Evolutionary conservation across 1,140 invertebrate species (phyloP), one percentile per base, ranked within the genome.

Genomic region (Macrotrachela quadricornifera): DNA sequence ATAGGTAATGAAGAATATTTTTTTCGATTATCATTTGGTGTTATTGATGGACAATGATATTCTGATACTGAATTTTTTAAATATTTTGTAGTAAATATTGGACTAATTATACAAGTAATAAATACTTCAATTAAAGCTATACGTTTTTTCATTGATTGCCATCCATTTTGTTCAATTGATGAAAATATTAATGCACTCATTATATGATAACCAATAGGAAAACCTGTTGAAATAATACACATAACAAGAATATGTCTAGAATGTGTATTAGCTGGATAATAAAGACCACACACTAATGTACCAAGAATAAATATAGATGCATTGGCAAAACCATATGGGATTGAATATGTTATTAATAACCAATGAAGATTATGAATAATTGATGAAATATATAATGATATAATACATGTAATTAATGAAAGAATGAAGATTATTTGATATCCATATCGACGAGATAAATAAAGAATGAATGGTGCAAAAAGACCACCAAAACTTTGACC

Each of bases 291-390:
- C 0, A 53, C 36, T 42, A 53, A 40, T 15, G 44, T 53, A 36
- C 45, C 51, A 16, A 53, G 16, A 9, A 53, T 44, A 12, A 53
- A 47, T 36, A 47, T 21, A 17, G 46, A 16, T 39, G 44, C 46
- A 8, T 44, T 46, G 15, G 44, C 51, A 16, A 53, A 46, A 16
- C 51, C 51, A 13, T 30, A 53, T 13, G 51, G 51, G 21, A 53
- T 17, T 17, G 51, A 46, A 17, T 53, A 53, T 10, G 51, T 53
- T 15, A 53, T 8, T 16, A 53, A 53, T 36, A 53, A 53, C 41
- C n/a, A 48, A 46, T 53, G 51, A n/a, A 41, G 40, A 53, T 43
- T 53, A 10, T 44, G 51, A 30, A 53, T 44, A 47, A 53, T 47
- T 16, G 44, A 46, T 17, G 51, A 53, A 3, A 36, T 8, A 10